Base-by-base conservation (phyloP, 2,113 vertebrate genomes). In the Tetraodon nigroviridis region DNA sequence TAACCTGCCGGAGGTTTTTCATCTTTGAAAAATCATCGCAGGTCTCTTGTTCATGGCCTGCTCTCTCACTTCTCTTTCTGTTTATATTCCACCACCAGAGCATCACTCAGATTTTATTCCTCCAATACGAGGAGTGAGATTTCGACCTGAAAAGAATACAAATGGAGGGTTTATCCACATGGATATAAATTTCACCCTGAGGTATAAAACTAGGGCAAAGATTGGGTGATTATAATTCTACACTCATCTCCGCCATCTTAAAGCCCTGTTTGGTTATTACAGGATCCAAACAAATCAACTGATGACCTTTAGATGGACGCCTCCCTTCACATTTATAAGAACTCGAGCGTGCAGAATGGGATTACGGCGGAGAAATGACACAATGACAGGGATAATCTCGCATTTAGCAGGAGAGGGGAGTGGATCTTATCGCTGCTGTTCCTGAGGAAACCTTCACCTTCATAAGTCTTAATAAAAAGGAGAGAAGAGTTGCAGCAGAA, bases 1-100 rank as follows among this genome's bases (percentile, higher is more conserved):
- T 37, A 73, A 64, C 64, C 51, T 70, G 67, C 41, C 65, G 51
- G 18, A 54, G 27, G 64, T 71, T 73, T 70, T 77, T 82, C 61
- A 65, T 61, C 13, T 20, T 17, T 41, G 14, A 66, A 57, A 71
- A 45, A 63, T 58, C 42, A 16, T 21, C 47, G 54, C 60, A 45
- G 22, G 6, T 19, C 49, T 13, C 47, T 12, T 54, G 21, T 55
- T 64, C 45, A 55, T 10, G 53, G 37, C 51, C 29, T 29, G 46
- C 50, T 37, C 32, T 37, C 22, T 58, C 54, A 19, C 58, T 69
- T 61, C 21, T 45, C 12, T 37, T 37, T 63, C 19, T 56, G 46
- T 65, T 54, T 46, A 27, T 24, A 53, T 27, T 1, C 45, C 53
- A 10, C 7, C 48, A 61, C 50, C 49, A 42, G 18, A 32, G 12